A percentile compares a stretch with the other conserved stretches of the same genome.
These are phyloP conservation scores for Hyles lineata DNA, from an alignment of 2,888 invertebrate genomes.

Conservation along the genomic window DNA sequence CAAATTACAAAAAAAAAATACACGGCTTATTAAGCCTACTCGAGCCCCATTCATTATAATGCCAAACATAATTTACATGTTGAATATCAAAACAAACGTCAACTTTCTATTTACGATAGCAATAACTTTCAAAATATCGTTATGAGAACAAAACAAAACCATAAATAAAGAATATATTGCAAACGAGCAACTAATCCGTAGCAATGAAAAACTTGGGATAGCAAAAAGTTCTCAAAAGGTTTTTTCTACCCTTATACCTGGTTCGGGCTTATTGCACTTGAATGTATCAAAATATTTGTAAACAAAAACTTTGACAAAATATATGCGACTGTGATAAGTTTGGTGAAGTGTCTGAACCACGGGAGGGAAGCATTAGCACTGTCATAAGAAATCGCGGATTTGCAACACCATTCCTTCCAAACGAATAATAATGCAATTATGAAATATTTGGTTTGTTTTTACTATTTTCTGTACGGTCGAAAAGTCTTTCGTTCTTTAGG, in stretches of 20 bases:
- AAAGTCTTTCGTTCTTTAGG: too few relatives aligned
- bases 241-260: slow-evolving; percentile 1
- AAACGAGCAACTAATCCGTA: background rate
- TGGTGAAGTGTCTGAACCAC: too few relatives aligned
- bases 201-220: background rate
- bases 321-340: background rate
- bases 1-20: background rate
- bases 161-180: background rate
- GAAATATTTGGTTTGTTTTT: too few relatives aligned
- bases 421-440: too few relatives aligned
- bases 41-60: too few relatives aligned
- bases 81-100: background rate
- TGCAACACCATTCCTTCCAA: too few relatives aligned
- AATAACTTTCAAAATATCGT: background rate
- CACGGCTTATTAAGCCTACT: too few relatives aligned
- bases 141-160: background rate
- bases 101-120: background rate
- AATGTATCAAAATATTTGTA: slow-evolving; percentile 11
- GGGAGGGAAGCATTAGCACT: too few relatives aligned
- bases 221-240: background rate
- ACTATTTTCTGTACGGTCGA: too few relatives aligned
- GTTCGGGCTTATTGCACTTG: background rate
- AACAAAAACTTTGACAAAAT: background rate
- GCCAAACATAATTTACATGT: too few relatives aligned
- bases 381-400: too few relatives aligned